These are phyloP conservation scores for Hafferia zeledoni DNA, from an alignment of 2,797 vertebrate genomes.

Conservation along the genomic window DNA sequence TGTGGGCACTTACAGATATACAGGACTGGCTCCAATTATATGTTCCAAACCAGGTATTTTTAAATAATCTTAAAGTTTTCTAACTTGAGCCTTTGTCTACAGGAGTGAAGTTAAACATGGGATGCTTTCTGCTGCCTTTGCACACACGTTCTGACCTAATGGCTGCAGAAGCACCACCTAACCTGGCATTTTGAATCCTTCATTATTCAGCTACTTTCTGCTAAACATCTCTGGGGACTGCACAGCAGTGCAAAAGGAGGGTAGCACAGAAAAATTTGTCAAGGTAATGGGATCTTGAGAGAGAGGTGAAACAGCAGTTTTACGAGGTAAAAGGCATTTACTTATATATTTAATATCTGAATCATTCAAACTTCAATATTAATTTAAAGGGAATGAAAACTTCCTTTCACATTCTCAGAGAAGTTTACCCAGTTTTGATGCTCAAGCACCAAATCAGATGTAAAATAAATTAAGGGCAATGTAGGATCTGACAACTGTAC, in stretches of 20 bases:
- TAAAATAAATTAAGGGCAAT: background rate
- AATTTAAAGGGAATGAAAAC: background rate
- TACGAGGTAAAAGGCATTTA: background rate
- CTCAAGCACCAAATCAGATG: background rate
- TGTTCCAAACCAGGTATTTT: background rate
- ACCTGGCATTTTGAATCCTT: fast-evolving
- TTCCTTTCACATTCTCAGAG: fast-evolving
- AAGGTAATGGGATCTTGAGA: background rate
- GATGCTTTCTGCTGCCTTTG: background rate
- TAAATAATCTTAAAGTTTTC: background rate
- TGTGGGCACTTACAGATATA: background rate
- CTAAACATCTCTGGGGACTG: background rate
- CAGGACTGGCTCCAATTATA: background rate
- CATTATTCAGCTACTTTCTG: background rate
- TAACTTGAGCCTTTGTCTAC: background rate
- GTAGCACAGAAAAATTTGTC: background rate
- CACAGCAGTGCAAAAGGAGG: background rate
- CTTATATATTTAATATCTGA: background rate
- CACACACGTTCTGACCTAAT: fast-evolving
- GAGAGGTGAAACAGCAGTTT: background rate
- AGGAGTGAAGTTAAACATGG: background rate
- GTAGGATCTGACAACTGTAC: background rate
- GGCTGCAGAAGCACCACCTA: background rate
- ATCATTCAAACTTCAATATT: background rate
- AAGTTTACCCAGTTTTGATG: background rate